Evolutionary conservation across 2,888 invertebrate genomes (phyloP).

Genomic region (Drosophila paranaensis): DNA sequence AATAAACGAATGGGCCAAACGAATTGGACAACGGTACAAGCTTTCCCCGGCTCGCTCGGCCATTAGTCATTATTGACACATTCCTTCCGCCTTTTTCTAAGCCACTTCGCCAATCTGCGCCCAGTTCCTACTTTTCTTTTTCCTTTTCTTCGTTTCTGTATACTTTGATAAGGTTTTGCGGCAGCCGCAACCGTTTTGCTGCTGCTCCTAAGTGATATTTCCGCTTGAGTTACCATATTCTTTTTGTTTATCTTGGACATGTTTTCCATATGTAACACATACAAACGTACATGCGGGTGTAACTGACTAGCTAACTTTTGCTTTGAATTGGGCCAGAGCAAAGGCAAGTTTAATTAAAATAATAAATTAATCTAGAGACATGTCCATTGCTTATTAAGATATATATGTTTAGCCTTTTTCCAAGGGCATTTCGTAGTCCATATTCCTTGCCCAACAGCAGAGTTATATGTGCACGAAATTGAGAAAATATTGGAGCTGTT

Average conservation of each 20-base stretch:
- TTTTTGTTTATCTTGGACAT: constrained; percentile 37
- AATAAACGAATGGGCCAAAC: constrained; percentile 35
- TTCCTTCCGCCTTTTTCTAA: constrained; percentile 67
- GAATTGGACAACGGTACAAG: constrained; percentile 22
- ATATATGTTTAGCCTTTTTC: not conserved
- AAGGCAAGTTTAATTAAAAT: not conserved
- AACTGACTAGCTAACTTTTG: not conserved
- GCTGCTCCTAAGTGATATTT: constrained; percentile 61
- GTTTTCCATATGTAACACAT: constrained; percentile 3
- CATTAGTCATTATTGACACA: constrained; percentile 78
- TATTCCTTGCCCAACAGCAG: not conserved
- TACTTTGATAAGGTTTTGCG: constrained; percentile 1
- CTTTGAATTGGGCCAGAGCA: not conserved
- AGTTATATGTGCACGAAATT: constrained; percentile 3
- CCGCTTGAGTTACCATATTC: constrained; percentile 60
- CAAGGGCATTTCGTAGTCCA: constrained; percentile 18
- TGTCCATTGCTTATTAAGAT: not conserved
- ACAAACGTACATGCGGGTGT: not conserved
- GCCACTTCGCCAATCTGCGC: constrained; percentile 30
- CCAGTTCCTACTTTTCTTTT: constrained; percentile 3
- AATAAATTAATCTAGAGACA: not conserved
- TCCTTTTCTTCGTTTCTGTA: not conserved
- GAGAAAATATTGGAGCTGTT: constrained; percentile 22
- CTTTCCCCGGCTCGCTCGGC: constrained; percentile 34
- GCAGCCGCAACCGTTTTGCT: constrained; percentile 30